Evolutionary conservation across 2,113 vertebrate genomes (phyloP).

Genomic region (Macrotis lagotis): DNA sequence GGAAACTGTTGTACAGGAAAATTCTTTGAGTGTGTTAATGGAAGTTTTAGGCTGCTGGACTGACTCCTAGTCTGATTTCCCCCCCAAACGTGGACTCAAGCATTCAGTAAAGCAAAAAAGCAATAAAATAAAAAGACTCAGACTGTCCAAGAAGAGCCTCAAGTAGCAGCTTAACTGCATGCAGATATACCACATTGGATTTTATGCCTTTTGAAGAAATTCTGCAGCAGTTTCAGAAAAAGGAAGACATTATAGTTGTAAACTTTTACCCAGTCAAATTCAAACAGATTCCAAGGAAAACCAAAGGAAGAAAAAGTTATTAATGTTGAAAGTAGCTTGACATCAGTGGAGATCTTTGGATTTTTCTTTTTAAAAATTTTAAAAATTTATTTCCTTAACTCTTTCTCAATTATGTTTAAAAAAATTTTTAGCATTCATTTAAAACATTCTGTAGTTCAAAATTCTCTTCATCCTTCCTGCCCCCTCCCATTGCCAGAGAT

Average conservation of each 20-base stretch:
- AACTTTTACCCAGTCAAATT: background rate
- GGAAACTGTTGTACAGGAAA: background rate
- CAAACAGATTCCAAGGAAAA: background rate
- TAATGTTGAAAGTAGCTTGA: background rate
- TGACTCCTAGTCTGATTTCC: background rate
- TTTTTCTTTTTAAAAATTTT: background rate
- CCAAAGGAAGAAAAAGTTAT: no score
- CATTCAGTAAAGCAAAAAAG: background rate
- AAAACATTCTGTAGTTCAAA: no score
- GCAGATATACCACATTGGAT: background rate
- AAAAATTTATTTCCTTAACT: background rate
- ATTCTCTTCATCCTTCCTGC: no score
- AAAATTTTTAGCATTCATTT: no score
- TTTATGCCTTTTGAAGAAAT: background rate
- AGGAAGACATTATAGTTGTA: background rate
- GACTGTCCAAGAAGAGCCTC: background rate
- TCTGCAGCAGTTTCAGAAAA: background rate
- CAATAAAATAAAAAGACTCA: slow-evolving; percentile 6
- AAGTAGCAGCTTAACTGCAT: slow-evolving; percentile 3
- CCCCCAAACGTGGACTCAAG: background rate
- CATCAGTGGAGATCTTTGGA: slow-evolving; percentile 1
- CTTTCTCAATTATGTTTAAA: background rate
- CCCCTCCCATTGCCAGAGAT: no score
- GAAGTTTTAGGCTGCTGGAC: background rate
- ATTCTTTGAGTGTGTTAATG: background rate